phyloP scores from a whole-genome alignment of 2,113 vertebrate genomes.

The Beaufortia kweichowensis region DNA sequence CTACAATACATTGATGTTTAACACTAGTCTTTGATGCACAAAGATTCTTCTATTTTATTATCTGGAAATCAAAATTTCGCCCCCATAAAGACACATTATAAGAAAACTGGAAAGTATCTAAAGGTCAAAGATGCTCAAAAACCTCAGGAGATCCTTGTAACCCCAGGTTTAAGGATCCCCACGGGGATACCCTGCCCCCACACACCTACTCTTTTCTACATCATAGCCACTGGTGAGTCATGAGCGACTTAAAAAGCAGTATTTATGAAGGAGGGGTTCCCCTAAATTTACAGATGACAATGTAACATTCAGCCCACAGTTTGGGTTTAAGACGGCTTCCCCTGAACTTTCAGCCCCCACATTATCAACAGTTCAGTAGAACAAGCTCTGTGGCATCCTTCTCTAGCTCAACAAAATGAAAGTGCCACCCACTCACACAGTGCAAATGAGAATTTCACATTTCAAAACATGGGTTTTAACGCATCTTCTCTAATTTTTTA shows the following conservation, averaged over 20 bases:
- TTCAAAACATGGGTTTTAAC: conserved; percentile 39
- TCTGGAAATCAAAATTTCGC: conserved; percentile 40
- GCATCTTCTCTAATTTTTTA: conserved; percentile 19
- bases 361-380: conserved; percentile 23
- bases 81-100: conserved; percentile 42
- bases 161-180: conserved; percentile 59
- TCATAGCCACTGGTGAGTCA: conserved; percentile 56
- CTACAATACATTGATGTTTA: background rate
- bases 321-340: conserved; percentile 52
- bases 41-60: conserved; percentile 26
- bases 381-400: conserved; percentile 26
- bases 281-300: conserved; percentile 51
- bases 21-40: background rate
- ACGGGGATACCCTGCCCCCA: conserved; percentile 68
- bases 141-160: conserved; percentile 70
- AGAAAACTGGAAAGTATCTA: conserved; percentile 50
- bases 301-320: conserved; percentile 33
- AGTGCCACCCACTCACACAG: conserved; percentile 40
- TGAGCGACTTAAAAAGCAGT: conserved; percentile 37
- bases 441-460: conserved; percentile 37
- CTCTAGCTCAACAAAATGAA: conserved; percentile 34
- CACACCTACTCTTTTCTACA: conserved; percentile 56
- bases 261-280: conserved; percentile 57
- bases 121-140: conserved; percentile 48
- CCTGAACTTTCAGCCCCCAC: conserved; percentile 52